These are phyloP conservation scores for Malurus cyaneus DNA, from an alignment of 2,113 vertebrate species.

Conservation along the genomic window DNA sequence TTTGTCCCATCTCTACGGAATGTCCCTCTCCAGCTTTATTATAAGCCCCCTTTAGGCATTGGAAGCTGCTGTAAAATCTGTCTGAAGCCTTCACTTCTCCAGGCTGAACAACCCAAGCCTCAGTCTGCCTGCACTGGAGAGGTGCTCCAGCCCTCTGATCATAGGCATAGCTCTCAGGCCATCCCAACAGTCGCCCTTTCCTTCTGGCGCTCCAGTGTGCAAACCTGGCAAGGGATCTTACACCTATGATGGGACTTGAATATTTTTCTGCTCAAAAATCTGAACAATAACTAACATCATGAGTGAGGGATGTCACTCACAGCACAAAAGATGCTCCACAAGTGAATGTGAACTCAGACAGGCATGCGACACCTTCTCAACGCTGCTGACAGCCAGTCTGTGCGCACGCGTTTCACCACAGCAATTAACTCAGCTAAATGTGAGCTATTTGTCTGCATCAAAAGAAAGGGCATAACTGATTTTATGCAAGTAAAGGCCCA, in stretches of 20 bases:
- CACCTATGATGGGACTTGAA: accelerated
- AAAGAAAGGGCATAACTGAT: background rate
- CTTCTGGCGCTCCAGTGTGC: background rate
- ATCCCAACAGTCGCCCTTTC: background rate
- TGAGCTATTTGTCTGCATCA: background rate
- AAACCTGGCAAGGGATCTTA: background rate
- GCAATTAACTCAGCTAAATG: background rate
- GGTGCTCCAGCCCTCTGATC: background rate
- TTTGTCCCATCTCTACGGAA: background rate
- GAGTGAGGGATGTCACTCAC: background rate
- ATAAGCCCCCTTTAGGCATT: background rate
- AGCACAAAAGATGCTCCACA: background rate
- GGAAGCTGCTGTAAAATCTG: background rate
- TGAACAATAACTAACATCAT: background rate
- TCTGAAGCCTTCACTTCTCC: background rate
- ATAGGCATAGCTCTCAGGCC: background rate
- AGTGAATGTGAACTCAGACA: background rate
- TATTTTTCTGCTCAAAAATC: background rate
- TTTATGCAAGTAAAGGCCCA: background rate
- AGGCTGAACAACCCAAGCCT: background rate
- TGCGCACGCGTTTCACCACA: accelerated
- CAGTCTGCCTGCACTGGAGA: background rate
- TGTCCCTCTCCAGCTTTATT: background rate
- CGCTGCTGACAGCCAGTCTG: background rate
- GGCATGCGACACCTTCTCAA: accelerated